A percentile compares a stretch with the other conserved stretches of the same genome.
Evolutionary conservation across 2,888 invertebrate genomes (phyloP).

Genomic region (Sabatieria punctata): DNA sequence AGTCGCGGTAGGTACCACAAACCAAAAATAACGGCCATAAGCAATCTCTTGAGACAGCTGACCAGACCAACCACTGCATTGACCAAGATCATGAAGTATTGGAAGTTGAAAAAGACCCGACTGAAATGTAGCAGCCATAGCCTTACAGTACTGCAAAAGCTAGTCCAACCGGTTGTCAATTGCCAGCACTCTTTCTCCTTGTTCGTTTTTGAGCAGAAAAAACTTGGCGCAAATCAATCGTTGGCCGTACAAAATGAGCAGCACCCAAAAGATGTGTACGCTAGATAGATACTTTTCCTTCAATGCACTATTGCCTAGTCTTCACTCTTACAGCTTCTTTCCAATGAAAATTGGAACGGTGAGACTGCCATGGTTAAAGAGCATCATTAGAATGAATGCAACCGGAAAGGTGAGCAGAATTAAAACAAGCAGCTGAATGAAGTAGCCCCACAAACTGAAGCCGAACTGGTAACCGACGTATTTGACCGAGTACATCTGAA

Average conservation of each 20-base stretch:
- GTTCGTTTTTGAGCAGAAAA: background rate
- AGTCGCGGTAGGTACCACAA: slow-evolving; percentile 3
- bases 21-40: background rate
- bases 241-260: too few relatives aligned
- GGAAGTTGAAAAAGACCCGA: slow-evolving; percentile 5
- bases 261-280: too few relatives aligned
- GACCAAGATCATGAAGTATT: slow-evolving; percentile 7
- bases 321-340: too few relatives aligned
- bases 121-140: too few relatives aligned
- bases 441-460: slow-evolving; percentile 2
- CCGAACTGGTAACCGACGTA: slow-evolving; percentile 6
- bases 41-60: slow-evolving; percentile 1
- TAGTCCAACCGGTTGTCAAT: background rate
- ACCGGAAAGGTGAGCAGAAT: background rate
- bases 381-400: too few relatives aligned
- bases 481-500: background rate
- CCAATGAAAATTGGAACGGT: too few relatives aligned
- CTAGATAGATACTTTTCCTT: too few relatives aligned
- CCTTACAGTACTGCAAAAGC: background rate
- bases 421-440: background rate
- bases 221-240: too few relatives aligned
- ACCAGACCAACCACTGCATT: slow-evolving; percentile 5
- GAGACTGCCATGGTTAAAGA: too few relatives aligned
- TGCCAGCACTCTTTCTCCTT: background rate
- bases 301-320: too few relatives aligned